Conservation (phyloP, 2,797 vertebrate species). For the Malacoctenus gilli region DNA sequence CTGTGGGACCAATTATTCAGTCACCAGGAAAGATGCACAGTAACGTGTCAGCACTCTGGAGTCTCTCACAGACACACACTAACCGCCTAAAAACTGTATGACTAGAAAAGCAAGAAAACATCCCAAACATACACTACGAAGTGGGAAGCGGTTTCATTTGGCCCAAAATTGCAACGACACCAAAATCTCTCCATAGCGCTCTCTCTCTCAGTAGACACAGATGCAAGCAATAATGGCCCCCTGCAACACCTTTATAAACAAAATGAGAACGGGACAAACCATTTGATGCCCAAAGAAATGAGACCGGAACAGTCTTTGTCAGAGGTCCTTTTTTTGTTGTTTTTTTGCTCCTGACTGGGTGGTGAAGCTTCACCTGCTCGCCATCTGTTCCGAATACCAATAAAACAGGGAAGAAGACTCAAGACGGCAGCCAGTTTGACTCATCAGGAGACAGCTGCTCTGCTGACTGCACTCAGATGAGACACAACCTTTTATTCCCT, state of each 20-base stretch:
- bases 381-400: slow-evolving; percentile 9
- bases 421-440: neutral
- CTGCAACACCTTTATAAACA: slow-evolving; percentile 1
- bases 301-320: slow-evolving; percentile 2
- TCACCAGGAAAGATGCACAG: slow-evolving; percentile 19
- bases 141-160: slow-evolving; percentile 4
- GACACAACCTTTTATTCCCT: slow-evolving; percentile 28
- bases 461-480: slow-evolving; percentile 3
- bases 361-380: slow-evolving; percentile 16
- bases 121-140: too few relatives aligned
- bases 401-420: neutral
- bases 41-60: slow-evolving; percentile 23
- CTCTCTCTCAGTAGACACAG: too few relatives aligned
- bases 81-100: too few relatives aligned
- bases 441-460: slow-evolving; percentile 11
- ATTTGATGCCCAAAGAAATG: slow-evolving; percentile 12
- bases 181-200: neutral
- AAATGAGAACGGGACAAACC: neutral
- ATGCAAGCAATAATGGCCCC: neutral
- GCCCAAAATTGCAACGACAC: neutral
- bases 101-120: too few relatives aligned
- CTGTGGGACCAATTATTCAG: slow-evolving; percentile 53
- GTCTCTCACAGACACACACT: slow-evolving; percentile 13
- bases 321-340: slow-evolving; percentile 36
- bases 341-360: slow-evolving; percentile 27